Base-by-base conservation (phyloP, 2,888 invertebrate species). In the Ophioninae sp. region DNA sequence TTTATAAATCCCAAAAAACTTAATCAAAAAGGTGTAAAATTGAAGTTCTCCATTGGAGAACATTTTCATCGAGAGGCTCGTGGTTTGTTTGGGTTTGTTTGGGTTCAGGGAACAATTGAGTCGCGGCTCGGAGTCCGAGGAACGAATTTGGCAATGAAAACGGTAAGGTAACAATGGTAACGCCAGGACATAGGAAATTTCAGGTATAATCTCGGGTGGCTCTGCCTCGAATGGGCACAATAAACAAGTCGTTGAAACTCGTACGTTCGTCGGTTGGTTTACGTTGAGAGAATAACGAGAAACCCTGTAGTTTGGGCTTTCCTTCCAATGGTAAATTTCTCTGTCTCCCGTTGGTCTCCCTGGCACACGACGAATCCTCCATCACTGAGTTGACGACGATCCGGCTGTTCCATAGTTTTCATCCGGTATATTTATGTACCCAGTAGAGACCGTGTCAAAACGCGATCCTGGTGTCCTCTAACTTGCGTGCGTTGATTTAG, bases 401-500 rank as follows among this genome's bases (percentile, higher is more conserved):
- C 61, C 41, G 64, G 72, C 20, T 79, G 44, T 30, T 58, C 69
- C 67, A 44, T 20, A 56, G 59, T 51, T 51, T 30, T 13, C 51
- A 51, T 64, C 17, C 2, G 51, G 20, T 37, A 65, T 37, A 58
- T 65, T 51, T 67, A 41, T 67, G 41, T 23, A 44, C 37, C 7
- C 51, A 51, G 61, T 41, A 44, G 6, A 61, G 23, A n/a, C 23
- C 30, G 20, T 30, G 83, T 73, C 76, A 77, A 73, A 80, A 79
- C 64, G 83, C 75, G 82, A 75, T 65, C 41, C 58, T 13, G 58
- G 80, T n/a, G 39, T 30, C 71, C 58, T 73, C 61, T n/a, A 73
- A 85, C 86, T 85, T 84, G 81, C 71, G 68, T 79, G 64, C 75
- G 80, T 85, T 85, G 82, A 74, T 79, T 79, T 72, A 79, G 78